Conservation (phyloP, 1,140 invertebrate species). For the Aphaenogaster rudis region DNA sequence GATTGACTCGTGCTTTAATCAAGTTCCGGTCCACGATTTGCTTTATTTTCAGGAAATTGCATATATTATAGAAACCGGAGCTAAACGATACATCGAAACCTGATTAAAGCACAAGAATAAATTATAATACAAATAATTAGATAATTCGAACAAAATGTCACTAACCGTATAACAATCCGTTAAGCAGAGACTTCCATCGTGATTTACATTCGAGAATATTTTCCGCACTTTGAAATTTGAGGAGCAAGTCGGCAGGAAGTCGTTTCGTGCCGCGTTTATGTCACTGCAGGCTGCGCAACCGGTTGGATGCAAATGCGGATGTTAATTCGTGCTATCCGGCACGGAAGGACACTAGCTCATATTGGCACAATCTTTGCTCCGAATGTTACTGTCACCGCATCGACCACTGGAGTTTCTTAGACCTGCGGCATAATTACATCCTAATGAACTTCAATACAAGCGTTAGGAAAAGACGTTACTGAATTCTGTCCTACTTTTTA, state of each 20-base stretch:
- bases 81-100: too few species aligned
- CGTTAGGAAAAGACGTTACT: background rate
- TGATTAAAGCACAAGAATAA: too few species aligned
- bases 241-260: background rate
- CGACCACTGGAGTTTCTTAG: slow-evolving; percentile 21
- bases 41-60: slow-evolving; percentile 23
- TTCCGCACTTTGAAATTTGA: slow-evolving; percentile 7
- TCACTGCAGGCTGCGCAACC: slow-evolving; percentile 45
- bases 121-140: too few species aligned
- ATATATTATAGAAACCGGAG: too few species aligned
- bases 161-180: background rate
- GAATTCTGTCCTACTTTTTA: background rate
- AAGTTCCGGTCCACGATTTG: background rate
- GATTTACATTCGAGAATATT: background rate
- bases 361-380: slow-evolving; percentile 40
- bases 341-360: slow-evolving; percentile 53
- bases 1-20: background rate
- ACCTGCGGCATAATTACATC: background rate
- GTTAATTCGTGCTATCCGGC: slow-evolving; percentile 55
- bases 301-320: slow-evolving; percentile 56
- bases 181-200: slow-evolving; percentile 16
- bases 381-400: background rate
- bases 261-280: slow-evolving; percentile 46
- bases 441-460: background rate
- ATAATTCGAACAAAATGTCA: too few species aligned